Evolutionary conservation across 2,113 vertebrate genomes (phyloP).

Genomic region (Lophochroa leadbeateri): DNA sequence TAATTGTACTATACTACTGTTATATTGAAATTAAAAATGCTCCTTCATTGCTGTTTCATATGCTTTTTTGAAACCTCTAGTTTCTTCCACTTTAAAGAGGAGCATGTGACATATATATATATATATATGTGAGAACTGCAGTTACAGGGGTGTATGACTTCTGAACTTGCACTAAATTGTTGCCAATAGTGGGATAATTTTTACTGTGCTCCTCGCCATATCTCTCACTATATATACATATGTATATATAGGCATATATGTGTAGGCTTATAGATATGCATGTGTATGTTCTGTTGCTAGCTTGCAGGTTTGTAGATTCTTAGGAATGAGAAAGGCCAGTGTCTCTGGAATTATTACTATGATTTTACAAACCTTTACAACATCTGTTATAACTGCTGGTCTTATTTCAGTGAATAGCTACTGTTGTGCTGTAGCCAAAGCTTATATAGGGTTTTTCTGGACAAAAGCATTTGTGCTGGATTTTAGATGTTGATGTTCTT

Average conservation of each 20-base stretch:
- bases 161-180: neutral
- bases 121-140: neutral
- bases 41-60: neutral
- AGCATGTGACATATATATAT: neutral
- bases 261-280: neutral
- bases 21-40: neutral
- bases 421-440: neutral
- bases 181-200: neutral
- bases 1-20: neutral
- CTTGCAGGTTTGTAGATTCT: neutral
- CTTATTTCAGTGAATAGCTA: neutral
- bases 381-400: neutral
- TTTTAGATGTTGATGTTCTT: neutral
- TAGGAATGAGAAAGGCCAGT: neutral
- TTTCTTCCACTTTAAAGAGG: neutral
- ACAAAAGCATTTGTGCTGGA: neutral
- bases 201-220: neutral
- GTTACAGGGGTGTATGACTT: neutral
- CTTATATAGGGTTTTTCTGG: neutral
- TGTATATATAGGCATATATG: neutral
- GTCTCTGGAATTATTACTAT: neutral
- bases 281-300: neutral
- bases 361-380: neutral
- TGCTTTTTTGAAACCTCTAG: neutral
- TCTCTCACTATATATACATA: neutral